Evolutionary conservation across 2,113 vertebrate species (phyloP).

Genomic region (Morone saxatilis): DNA sequence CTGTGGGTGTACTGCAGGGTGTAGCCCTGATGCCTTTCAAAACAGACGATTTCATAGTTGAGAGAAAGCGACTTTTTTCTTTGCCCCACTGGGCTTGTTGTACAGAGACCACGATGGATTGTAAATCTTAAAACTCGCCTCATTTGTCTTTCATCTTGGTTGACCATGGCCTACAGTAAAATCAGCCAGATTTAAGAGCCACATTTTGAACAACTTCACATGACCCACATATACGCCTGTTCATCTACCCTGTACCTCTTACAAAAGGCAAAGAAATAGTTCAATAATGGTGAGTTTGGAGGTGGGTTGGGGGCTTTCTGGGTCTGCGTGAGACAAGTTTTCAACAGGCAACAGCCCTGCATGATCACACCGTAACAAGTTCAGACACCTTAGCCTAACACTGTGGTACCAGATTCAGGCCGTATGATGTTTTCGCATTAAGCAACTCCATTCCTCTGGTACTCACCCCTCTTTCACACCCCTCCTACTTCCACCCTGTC

Average conservation of each 20-base stretch:
- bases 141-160: constrained; percentile 59
- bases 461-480: constrained; percentile 30
- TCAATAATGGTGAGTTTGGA: constrained; percentile 16
- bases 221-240: constrained; percentile 17
- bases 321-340: constrained; percentile 36
- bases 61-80: background rate
- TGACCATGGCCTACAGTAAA: constrained; percentile 33
- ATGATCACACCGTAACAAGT: constrained; percentile 75
- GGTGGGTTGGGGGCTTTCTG: background rate
- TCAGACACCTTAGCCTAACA: constrained; percentile 74
- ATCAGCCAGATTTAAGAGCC: constrained; percentile 43
- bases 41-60: constrained; percentile 36
- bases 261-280: constrained; percentile 14
- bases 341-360: constrained; percentile 65
- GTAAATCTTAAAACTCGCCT: constrained; percentile 45
- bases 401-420: constrained; percentile 63
- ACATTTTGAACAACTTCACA: constrained; percentile 44
- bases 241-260: background rate
- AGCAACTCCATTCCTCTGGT: constrained; percentile 60
- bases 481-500: constrained; percentile 49
- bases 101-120: constrained; percentile 32
- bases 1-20: constrained; percentile 24
- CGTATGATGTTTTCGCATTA: constrained; percentile 78
- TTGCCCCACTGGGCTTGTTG: constrained; percentile 25
- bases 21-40: constrained; percentile 26